Base-by-base conservation (phyloP, 2,113 vertebrate genomes). In the Barbus barbus region DNA sequence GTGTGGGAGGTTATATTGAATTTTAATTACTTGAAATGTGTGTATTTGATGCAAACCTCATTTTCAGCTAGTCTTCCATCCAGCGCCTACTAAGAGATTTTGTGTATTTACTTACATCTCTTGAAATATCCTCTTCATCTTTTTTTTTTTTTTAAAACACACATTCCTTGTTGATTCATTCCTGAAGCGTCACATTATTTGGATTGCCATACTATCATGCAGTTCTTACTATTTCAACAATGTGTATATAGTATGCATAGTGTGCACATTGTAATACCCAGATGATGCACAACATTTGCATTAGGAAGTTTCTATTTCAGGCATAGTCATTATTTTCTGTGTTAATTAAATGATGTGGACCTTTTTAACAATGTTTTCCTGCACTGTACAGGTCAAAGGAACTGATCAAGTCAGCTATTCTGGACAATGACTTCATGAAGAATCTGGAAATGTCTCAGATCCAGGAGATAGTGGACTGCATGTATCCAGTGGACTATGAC, bases 351-450 rank as follows among this genome's bases (percentile, higher is more conserved):
- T 53, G 51, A 53, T 20, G 51, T 53, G 51, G 51, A 6, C 51
- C 5, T 56, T 7, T 56, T 22, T 56, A 56, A 67, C 63, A 38
- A 20, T 24, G n/a, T 41, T 75, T 82, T 81, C 9, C 61, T 80
- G 86, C 74, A 0, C 5, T 72, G 12, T 56, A n/a, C 87, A 99
- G 98, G 93, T 98, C 97, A 9, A 98, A 97, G 94, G 97, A 98
- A 76, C 91, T 99, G 91, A 99, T 99, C 90, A 97, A 97, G 89
- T 97, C 97, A 78, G 97, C 98, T 0, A 99, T 99, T 90, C 93
- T 98, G 90, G 98, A 99, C 91, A 99, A 99, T 90, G 98, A 99
- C 93, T 99, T 98, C 90, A 99, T 99, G 98, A 98, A 97, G 95
- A 98, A 99, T 90, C 94, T 99, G 90, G 97, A 99, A 87, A 89